Base-by-base conservation (phyloP, 2,113 vertebrate species). In the Zosterops borbonicus region DNA sequence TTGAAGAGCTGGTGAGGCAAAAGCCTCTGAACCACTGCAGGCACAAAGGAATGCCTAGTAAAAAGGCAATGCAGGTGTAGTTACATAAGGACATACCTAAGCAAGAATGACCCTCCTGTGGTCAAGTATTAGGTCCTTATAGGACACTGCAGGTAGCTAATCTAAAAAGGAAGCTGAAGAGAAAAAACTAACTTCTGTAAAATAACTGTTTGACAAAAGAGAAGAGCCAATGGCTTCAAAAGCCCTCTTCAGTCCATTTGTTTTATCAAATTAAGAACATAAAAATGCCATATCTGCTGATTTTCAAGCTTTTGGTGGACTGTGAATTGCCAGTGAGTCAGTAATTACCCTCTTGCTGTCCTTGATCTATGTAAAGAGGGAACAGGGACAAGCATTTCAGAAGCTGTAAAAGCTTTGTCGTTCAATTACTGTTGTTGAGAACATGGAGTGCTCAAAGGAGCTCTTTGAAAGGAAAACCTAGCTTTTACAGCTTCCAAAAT, bases 311-410 rank as follows among this genome's bases (percentile, higher is more conserved):
- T 82, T 71, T 75, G 70, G 23, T 82, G 31, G 62, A 39, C 62
- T 93, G 7, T 53, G 4, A 85, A 52, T 79, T 91, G 58, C 52
- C 16, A 86, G 22, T 50, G 58, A 95, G 50, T 55, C 49, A 64
- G 39, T 84, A 96, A 92, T 91, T 89, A 89, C n/a, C 55, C 50
- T 89, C 84, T 92, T 83, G 44, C 41, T 60, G 11, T 64, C 47
- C 82, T 90, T 88, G 64, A 92, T 89, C 73, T 93, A 24, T 74
- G 76, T 80, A 80, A 84, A 92, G 47, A 83, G 24, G 53, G 71
- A 95, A 77, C 31, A 75, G 76, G 47, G 33, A 70, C 37, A 89
- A 83, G 50, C 22, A 83, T 94, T 87, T 93, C 76, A 64, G 85
- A 83, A 90, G 70, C 68, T 68, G 37, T 83, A 83, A 82, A 93